Evolutionary conservation across 2,888 invertebrate species (phyloP).

Genomic region (Autographa gamma): DNA sequence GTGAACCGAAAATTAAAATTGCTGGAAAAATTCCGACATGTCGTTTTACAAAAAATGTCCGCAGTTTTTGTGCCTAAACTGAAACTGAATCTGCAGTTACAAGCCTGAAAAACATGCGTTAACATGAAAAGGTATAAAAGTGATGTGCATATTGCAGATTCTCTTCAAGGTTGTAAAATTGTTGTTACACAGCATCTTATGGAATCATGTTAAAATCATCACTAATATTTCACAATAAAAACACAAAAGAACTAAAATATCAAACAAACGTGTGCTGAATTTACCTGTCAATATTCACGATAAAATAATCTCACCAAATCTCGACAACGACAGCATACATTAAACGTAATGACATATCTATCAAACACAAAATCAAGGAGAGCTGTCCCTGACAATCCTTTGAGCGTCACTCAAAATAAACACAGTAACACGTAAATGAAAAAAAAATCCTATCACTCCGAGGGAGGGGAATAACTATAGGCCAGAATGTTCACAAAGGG

Average conservation of each 20-base stretch:
- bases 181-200: too few relatives aligned
- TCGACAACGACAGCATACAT: constrained; percentile 28
- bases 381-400: constrained; percentile 54
- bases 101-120: not conserved
- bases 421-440: constrained; percentile 44
- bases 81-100: constrained; percentile 10
- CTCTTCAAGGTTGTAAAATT: too few relatives aligned
- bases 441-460: constrained; percentile 49
- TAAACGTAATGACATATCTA: constrained; percentile 45
- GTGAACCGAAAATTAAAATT: constrained; percentile 55
- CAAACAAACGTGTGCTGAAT: too few relatives aligned
- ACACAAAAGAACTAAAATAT: too few relatives aligned
- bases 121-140: not conserved
- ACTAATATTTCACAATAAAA: too few relatives aligned
- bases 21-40: constrained; percentile 42
- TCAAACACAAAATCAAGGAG: constrained; percentile 45
- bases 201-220: too few relatives aligned
- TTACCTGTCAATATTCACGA: not conserved
- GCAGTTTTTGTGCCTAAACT: constrained; percentile 34
- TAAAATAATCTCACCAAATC: not conserved
- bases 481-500: constrained; percentile 51
- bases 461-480: constrained; percentile 53
- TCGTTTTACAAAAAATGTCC: constrained; percentile 46
- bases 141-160: not conserved
- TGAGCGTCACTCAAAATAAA: constrained; percentile 51